phyloP scores from a whole-genome alignment of 2,797 vertebrate genomes.

The Hafferia zeledoni region DNA sequence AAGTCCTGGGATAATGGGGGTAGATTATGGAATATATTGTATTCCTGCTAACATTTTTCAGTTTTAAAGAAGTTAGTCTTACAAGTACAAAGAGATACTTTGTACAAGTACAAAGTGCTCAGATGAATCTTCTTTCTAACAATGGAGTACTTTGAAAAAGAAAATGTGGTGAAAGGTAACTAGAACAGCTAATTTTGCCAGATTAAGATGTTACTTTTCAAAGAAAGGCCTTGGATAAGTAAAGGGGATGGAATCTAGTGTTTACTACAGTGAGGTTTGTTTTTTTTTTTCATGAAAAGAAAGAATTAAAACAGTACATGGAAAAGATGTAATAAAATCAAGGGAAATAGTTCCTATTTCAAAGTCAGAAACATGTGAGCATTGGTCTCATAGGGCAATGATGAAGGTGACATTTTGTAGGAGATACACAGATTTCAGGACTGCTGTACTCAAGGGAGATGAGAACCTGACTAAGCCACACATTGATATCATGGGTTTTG shows the following conservation, averaged over 20 bases:
- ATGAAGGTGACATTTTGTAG: not conserved
- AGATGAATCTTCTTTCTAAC: not conserved
- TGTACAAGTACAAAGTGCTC: not conserved
- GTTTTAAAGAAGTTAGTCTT: not conserved
- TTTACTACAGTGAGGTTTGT: not conserved
- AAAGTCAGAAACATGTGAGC: not conserved
- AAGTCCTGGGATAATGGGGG: not conserved
- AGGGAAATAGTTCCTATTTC: not conserved
- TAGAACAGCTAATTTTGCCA: not conserved
- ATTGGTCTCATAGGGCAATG: not conserved
- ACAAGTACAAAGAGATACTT: not conserved
- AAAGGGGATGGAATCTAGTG: not conserved
- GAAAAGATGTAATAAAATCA: not conserved
- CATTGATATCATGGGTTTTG: not conserved
- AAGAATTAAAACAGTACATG: not conserved
- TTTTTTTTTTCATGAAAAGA: not conserved
- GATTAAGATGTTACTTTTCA: not conserved
- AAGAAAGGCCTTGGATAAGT: not conserved
- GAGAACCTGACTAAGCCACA: not conserved
- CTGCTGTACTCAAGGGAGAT: not conserved
- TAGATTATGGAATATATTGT: not conserved
- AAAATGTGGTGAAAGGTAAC: not conserved
- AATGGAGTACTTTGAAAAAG: not conserved
- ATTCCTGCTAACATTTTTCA: not conserved
- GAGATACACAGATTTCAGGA: not conserved